phyloP scores from a whole-genome alignment of 2,888 invertebrate genomes.

The Pachycephus smyrnensis region DNA sequence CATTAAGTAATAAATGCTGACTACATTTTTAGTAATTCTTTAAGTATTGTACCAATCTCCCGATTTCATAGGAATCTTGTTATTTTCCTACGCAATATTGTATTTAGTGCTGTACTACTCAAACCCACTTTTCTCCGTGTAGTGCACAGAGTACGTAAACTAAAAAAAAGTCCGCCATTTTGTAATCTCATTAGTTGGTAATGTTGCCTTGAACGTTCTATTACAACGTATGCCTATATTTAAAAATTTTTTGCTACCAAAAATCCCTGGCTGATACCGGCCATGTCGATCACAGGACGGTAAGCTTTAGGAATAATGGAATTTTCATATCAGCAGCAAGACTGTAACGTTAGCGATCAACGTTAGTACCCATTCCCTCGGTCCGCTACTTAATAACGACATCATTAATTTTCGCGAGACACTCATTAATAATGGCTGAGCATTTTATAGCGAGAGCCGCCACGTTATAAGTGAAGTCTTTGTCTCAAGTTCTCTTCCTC shows the following conservation, averaged over 20 bases:
- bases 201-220: background rate
- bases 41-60: no score
- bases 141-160: no score
- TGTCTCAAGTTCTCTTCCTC: constrained; percentile 49
- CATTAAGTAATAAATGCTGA: no score
- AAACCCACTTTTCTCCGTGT: no score
- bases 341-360: background rate
- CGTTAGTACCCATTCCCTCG: background rate
- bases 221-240: background rate
- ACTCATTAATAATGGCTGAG: constrained; percentile 53
- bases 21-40: no score
- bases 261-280: background rate
- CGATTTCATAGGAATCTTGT: no score
- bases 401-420: constrained; percentile 48
- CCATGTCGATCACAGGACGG: background rate
- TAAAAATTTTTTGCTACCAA: background rate
- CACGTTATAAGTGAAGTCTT: constrained; percentile 47
- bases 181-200: background rate
- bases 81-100: no score
- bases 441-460: constrained; percentile 35
- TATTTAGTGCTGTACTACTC: no score
- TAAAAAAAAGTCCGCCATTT: background rate
- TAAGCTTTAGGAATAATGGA: background rate
- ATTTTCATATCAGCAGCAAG: background rate
- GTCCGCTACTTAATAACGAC: constrained; percentile 12